A percentile compares a stretch with the other conserved stretches of the same genome.
These are phyloP conservation scores for Piaya cayana DNA, from an alignment of 2,113 vertebrate species.

Conservation along the genomic window DNA sequence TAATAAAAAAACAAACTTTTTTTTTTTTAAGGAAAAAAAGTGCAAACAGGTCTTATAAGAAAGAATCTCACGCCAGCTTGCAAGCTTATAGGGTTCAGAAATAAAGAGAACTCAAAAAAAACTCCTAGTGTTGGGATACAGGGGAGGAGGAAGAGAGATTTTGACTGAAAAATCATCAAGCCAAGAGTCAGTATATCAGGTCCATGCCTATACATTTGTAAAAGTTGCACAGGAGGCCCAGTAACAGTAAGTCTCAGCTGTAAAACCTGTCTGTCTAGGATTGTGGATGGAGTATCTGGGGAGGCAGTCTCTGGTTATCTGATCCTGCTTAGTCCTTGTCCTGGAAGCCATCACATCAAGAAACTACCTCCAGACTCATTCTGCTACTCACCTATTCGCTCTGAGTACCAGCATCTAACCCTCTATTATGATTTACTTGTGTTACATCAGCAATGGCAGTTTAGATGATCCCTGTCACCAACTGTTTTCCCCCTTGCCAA, in stretches of 20 bases:
- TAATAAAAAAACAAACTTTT: slow-evolving; percentile 49
- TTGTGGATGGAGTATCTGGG: rapidly evolving
- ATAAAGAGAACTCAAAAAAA: background rate
- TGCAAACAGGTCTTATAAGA: slow-evolving; percentile 41
- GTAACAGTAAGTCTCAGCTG: background rate
- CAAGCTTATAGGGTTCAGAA: background rate
- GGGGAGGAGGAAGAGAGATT: background rate
- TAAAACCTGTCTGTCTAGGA: background rate
- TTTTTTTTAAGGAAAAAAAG: background rate
- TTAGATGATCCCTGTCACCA: background rate
- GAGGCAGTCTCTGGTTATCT: background rate
- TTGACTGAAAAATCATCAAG: background rate
- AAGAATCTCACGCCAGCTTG: background rate
- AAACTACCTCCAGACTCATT: background rate
- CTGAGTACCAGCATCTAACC: background rate
- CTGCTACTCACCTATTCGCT: background rate
- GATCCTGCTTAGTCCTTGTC: background rate
- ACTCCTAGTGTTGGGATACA: background rate
- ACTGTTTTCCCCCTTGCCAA: background rate
- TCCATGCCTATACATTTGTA: background rate
- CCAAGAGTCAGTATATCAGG: background rate
- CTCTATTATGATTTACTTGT: background rate
- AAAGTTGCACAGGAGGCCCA: rapidly evolving
- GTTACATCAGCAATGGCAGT: background rate
- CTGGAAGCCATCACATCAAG: background rate